Percentiles rank a stretch among this genome's conserved stretches.
These are phyloP conservation scores for Rambutsinella grinnellia DNA, from an alignment of 2,888 invertebrate genomes.

Conservation along the genomic window DNA sequence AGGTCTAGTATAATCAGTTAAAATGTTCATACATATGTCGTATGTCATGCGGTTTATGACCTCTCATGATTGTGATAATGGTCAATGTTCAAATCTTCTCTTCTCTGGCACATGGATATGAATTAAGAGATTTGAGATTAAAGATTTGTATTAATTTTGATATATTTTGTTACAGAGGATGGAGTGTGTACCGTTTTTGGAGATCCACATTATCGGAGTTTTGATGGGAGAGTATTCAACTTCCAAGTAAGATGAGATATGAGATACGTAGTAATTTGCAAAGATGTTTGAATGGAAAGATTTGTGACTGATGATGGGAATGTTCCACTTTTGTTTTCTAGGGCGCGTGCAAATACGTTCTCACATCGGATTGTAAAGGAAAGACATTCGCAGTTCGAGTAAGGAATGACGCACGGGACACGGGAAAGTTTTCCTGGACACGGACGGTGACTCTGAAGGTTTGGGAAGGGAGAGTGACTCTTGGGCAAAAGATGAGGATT, in stretches of 20 bases:
- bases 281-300: too few relatives aligned
- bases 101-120: too few relatives aligned
- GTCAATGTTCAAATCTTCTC: too few relatives aligned
- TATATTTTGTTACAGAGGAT: slow-evolving; percentile 75
- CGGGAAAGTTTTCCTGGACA: slow-evolving; percentile 89
- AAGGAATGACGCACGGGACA: slow-evolving; percentile 87
- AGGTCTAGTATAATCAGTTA: too few relatives aligned
- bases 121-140: too few relatives aligned
- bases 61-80: too few relatives aligned
- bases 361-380: slow-evolving; percentile 83
- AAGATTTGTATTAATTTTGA: too few relatives aligned
- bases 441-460: slow-evolving; percentile 86
- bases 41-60: too few relatives aligned
- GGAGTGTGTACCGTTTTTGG: slow-evolving; percentile 95
- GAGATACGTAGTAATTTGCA: too few relatives aligned
- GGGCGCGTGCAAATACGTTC: slow-evolving; percentile 92
- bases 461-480: slow-evolving; percentile 74
- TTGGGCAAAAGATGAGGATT: slow-evolving; percentile 87
- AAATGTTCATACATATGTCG: too few relatives aligned
- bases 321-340: slow-evolving; percentile 48
- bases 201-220: slow-evolving; percentile 95
- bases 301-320: too few relatives aligned
- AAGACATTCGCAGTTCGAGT: slow-evolving; percentile 86
- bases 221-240: slow-evolving; percentile 93
- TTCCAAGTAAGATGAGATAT: slow-evolving; percentile 77